phyloP scores from a whole-genome alignment of 2,113 vertebrate genomes.

The Patagioenas fasciata region DNA sequence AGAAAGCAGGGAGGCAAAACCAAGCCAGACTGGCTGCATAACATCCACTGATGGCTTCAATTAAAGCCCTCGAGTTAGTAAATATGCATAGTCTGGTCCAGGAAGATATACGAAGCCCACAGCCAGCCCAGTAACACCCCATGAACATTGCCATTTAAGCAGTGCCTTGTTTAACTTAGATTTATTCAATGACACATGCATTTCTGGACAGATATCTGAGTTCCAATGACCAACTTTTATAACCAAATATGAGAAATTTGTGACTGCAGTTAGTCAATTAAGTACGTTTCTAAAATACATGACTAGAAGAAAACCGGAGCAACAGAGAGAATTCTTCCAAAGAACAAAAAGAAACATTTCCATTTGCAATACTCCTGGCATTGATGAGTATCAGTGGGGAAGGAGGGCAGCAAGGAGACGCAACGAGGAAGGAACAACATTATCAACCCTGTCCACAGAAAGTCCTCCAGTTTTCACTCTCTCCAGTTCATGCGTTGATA shows the following conservation, averaged over 20 bases:
- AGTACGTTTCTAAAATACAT: slow-evolving; percentile 64
- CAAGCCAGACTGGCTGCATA: neutral
- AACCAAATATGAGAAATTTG: slow-evolving; percentile 64
- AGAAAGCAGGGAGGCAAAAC: neutral
- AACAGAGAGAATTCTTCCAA: slow-evolving; percentile 64
- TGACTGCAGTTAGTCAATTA: slow-evolving; percentile 52
- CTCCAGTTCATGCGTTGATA: slow-evolving; percentile 6
- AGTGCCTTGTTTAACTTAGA: slow-evolving; percentile 63
- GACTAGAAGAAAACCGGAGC: slow-evolving; percentile 65
- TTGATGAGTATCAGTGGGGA: slow-evolving; percentile 3
- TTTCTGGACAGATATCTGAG: slow-evolving; percentile 69
- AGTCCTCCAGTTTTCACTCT: slow-evolving; percentile 21
- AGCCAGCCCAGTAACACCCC: neutral
- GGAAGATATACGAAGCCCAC: neutral
- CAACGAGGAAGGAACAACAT: neutral
- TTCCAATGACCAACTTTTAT: slow-evolving; percentile 62
- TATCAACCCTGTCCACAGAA: slow-evolving; percentile 25
- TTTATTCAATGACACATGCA: slow-evolving; percentile 82
- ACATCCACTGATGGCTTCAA: slow-evolving; percentile 52
- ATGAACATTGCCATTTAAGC: neutral
- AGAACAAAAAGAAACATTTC: slow-evolving; percentile 46
- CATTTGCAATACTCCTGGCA: slow-evolving; percentile 60
- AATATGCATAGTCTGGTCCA: neutral
- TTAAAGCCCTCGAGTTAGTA: slow-evolving; percentile 28
- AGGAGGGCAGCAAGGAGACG: slow-evolving; percentile 33